These are phyloP conservation scores for Chaetura pelagica DNA, from an alignment of 2,113 vertebrate genomes.

Conservation along the genomic window DNA sequence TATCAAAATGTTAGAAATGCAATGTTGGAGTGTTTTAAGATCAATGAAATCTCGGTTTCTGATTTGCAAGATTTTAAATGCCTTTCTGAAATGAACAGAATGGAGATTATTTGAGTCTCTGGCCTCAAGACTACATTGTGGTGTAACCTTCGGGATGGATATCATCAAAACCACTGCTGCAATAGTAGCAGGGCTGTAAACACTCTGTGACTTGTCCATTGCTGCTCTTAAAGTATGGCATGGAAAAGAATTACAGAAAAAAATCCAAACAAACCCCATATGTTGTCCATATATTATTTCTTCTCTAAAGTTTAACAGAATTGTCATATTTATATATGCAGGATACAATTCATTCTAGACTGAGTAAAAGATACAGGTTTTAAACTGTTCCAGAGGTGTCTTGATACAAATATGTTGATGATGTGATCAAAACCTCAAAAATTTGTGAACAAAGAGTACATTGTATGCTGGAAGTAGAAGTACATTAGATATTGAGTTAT, in stretches of 20 bases:
- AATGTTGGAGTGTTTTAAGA: background rate
- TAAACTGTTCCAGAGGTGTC: background rate
- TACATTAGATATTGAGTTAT: background rate
- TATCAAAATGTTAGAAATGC: background rate
- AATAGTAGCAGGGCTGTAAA: background rate
- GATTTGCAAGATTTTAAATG: background rate
- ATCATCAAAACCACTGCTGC: background rate
- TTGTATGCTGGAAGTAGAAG: background rate
- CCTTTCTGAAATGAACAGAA: background rate
- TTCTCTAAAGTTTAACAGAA: background rate
- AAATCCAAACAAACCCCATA: accelerated
- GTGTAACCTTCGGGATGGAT: background rate
- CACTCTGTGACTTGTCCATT: background rate
- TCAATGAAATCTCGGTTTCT: background rate
- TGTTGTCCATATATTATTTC: background rate
- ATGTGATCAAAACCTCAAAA: background rate
- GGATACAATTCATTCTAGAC: background rate
- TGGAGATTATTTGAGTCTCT: background rate
- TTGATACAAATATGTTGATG: background rate
- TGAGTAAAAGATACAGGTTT: background rate
- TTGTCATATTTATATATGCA: background rate
- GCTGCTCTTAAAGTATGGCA: background rate
- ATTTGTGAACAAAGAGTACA: background rate
- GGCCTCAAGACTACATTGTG: background rate
- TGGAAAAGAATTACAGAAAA: background rate